Percentiles rank a stretch among this genome's conserved stretches.
phyloP scores from a whole-genome alignment of 2,113 vertebrate species.

The Crotalus viridis region DNA sequence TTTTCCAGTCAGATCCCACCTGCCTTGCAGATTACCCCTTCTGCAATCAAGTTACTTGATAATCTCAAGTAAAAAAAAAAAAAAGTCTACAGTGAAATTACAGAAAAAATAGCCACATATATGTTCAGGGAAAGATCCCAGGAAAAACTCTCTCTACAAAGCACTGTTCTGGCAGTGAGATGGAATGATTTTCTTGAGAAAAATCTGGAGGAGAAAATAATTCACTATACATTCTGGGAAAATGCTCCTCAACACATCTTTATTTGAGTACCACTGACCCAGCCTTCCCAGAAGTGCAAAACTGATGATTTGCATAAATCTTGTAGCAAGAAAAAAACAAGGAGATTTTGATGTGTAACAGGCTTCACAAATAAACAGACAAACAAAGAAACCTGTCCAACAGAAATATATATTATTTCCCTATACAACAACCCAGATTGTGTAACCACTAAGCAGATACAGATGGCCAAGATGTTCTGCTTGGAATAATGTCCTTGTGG shows the following conservation, averaged over 20 bases:
- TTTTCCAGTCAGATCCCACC: not conserved
- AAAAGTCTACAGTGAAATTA: not conserved
- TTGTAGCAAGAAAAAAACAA: not conserved
- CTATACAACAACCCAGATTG: not conserved
- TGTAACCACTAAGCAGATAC: not conserved
- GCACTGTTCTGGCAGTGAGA: not conserved
- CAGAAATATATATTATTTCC: not conserved
- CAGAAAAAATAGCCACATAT: not conserved
- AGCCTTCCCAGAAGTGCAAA: not conserved
- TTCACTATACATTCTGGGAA: not conserved
- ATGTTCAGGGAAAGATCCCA: not conserved
- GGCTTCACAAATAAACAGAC: not conserved
- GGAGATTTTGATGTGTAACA: not conserved
- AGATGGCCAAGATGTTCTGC: not conserved
- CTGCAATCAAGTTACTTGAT: not conserved
- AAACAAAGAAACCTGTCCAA: not conserved
- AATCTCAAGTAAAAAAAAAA: not conserved
- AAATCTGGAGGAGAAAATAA: not conserved
- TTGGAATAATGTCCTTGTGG: not conserved
- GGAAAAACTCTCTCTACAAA: not conserved
- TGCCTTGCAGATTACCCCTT: not conserved
- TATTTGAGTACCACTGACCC: not conserved
- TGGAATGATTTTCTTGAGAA: not conserved
- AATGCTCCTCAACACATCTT: not conserved
- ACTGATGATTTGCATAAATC: not conserved